Base-by-base conservation (phyloP, 2,888 invertebrate genomes). In the Cataglyphis livida region DNA sequence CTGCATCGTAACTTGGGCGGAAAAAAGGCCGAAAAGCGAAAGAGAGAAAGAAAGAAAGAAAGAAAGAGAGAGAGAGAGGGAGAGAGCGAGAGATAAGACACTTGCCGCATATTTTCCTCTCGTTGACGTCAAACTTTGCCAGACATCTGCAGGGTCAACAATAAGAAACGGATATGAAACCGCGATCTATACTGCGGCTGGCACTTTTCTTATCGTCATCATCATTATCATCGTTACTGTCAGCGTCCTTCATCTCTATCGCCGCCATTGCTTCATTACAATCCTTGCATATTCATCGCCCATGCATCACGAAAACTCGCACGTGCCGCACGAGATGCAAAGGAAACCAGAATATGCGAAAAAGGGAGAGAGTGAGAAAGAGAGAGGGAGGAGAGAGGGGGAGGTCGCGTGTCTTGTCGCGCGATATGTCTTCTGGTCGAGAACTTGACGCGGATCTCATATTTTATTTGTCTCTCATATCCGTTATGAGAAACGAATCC, bases 1-100 rank as follows among this genome's bases (percentile, higher is more conserved):
- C 93, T 64, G 91, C 93, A 76, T 93, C 93, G 92, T 93, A 94
- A 94, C 89, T 92, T 81, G 84, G 82, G 81, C 83, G 83, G 81
- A 86, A 51, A 7, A 7, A 15, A 44, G 41, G 10, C 0, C 41
- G 12, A 10, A 41, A 41, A 41, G 10, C 35, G 35, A 35, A 0
- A 35, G 35, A 35, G 4, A 35, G 35, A 35, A 4, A 35, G 6
- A 32, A 6, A 32, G 35, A 32, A 6, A 35, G 35, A 35, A 6
- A 32, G 6, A 32, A 6, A 32, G 5, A 6, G 32, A 32, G 32
- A 32, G 32, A 41, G 38, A 41, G 10, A 41, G 85, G 82, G 38
- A 44, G 44, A 54, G 83, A 76, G 75, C 84, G 81, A 85, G 82
- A 57, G 79, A 74, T 71, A 84, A 84, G 61, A 51, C 84, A 84